A percentile compares a stretch with the other conserved stretches of the same genome.
Conservation (phyloP, 2,888 invertebrate genomes). For the Homarus gammarus region DNA sequence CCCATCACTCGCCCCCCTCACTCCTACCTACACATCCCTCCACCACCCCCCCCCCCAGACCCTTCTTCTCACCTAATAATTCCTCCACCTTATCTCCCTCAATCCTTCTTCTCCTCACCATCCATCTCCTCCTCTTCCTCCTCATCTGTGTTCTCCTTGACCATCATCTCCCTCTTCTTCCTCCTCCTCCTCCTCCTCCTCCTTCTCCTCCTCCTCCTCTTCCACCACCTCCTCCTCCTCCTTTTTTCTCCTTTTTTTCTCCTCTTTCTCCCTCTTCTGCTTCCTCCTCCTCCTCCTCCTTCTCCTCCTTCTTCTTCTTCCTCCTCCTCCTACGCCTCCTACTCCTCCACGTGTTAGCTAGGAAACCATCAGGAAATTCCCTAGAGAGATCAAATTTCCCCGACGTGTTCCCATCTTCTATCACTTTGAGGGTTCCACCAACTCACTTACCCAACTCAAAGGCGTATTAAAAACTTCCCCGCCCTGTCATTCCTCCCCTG, state of each 20-base stretch:
- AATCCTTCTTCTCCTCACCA: neutral
- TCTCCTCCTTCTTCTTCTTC: constrained; percentile 22
- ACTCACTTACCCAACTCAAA: constrained; percentile 30
- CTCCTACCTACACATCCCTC: no score
- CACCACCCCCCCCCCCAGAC: no score
- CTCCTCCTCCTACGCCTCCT: no score
- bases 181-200: neutral
- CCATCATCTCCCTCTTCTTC: neutral
- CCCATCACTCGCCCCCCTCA: no score
- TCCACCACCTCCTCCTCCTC: neutral
- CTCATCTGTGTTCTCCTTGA: neutral
- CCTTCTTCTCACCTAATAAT: neutral
- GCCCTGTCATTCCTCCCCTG: constrained; percentile 5
- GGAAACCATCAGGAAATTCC: neutral
- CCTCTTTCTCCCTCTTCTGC: no score
- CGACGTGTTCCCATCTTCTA: constrained; percentile 16
- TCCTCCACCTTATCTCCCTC: neutral
- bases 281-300: no score
- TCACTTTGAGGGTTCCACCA: constrained; percentile 13
- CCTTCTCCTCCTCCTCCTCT: neutral
- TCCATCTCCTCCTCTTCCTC: neutral
- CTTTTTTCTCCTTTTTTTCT: neutral
- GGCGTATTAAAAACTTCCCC: constrained; percentile 16
- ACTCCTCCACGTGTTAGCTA: neutral
- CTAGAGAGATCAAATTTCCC: constrained; percentile 31